Evolutionary conservation across 2,113 vertebrate species (phyloP).

Genomic region (Microtus oregoni): DNA sequence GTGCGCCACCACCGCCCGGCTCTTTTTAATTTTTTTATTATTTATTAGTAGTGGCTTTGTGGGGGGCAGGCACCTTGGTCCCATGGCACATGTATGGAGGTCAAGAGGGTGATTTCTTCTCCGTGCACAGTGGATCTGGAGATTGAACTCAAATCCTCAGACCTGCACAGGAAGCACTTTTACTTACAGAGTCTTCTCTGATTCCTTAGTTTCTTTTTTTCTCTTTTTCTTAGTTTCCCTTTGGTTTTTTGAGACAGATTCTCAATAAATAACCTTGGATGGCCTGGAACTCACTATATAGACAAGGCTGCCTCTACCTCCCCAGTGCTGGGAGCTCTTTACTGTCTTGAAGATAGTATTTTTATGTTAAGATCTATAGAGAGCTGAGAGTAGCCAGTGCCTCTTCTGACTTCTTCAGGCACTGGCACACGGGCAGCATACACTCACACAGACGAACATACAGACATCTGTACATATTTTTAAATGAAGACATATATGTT

Average conservation of each 20-base stretch:
- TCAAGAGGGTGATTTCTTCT: background rate
- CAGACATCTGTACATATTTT: background rate
- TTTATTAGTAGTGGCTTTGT: background rate
- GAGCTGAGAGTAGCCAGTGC: background rate
- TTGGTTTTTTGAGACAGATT: background rate
- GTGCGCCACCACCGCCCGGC: too few species aligned
- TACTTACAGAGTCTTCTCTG: background rate
- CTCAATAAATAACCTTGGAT: background rate
- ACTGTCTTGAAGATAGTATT: constrained; percentile 21
- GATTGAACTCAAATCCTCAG: background rate
- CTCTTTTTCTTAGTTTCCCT: background rate
- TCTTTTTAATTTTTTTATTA: background rate
- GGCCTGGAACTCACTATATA: background rate
- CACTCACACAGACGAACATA: background rate
- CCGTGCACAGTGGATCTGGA: background rate
- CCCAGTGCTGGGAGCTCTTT: background rate
- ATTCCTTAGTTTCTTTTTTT: background rate
- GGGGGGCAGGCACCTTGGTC: background rate
- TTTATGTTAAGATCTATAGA: constrained; percentile 15
- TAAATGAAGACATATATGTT: background rate
- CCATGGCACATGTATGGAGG: background rate
- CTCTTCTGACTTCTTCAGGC: background rate
- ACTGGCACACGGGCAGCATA: background rate
- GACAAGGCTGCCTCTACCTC: background rate
- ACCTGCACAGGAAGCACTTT: background rate